These are phyloP conservation scores for Latheticus oryzae DNA, from an alignment of 2,888 invertebrate genomes.

Conservation along the genomic window DNA sequence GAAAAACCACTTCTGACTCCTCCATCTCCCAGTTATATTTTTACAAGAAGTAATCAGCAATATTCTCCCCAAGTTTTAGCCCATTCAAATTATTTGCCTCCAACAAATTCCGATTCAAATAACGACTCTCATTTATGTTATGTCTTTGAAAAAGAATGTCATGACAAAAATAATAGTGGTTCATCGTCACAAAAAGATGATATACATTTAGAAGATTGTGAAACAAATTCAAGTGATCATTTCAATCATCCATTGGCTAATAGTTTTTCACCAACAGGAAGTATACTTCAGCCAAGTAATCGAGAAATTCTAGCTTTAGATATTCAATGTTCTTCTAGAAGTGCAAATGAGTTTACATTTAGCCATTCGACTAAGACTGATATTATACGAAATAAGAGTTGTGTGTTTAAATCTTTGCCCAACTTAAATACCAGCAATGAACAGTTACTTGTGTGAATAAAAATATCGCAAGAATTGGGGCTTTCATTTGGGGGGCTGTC, in stretches of 20 bases:
- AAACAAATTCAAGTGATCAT: slow-evolving; percentile 43
- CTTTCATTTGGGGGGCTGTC: too few relatives aligned
- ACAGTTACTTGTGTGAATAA: slow-evolving; percentile 69
- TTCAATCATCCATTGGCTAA: slow-evolving; percentile 29
- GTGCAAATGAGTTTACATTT: slow-evolving; percentile 57
- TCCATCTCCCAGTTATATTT: slow-evolving; percentile 71
- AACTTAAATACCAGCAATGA: slow-evolving; percentile 78
- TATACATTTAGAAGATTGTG: slow-evolving; percentile 56
- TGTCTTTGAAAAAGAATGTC: slow-evolving; percentile 57
- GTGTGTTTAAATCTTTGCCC: slow-evolving; percentile 74
- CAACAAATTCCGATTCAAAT: slow-evolving; percentile 58
- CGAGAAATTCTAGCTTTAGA: slow-evolving; percentile 68
- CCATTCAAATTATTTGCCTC: slow-evolving; percentile 71
- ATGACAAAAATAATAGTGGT: slow-evolving; percentile 48
- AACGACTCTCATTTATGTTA: slow-evolving; percentile 58
- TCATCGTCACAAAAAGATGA: slow-evolving; percentile 59
- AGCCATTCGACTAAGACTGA: slow-evolving; percentile 58
- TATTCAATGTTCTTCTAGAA: slow-evolving; percentile 63
- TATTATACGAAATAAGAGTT: slow-evolving; percentile 57
- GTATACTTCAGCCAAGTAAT: slow-evolving; percentile 62
- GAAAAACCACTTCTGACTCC: slow-evolving; percentile 79
- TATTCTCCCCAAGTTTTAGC: slow-evolving; percentile 70
- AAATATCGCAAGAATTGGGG: too few relatives aligned
- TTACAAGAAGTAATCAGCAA: slow-evolving; percentile 55
- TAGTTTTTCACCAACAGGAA: slow-evolving; percentile 31